phyloP scores from a whole-genome alignment of 2,888 invertebrate species.

The Agonopterix heracliana region DNA sequence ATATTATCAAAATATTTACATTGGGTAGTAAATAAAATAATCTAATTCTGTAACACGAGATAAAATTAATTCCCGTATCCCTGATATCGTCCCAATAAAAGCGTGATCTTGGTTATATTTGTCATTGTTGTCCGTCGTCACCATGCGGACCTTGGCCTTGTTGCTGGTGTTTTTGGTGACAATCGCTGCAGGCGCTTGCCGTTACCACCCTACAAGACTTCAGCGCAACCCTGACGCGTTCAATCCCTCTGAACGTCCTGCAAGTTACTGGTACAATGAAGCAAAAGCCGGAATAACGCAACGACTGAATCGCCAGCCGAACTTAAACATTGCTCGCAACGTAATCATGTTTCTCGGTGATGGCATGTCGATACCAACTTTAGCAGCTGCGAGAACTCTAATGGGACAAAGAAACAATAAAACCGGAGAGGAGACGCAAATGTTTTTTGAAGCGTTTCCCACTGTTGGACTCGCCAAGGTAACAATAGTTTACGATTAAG shows the following conservation, averaged over 20 bases:
- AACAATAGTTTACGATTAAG: not conserved
- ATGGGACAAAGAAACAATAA: constrained; percentile 74
- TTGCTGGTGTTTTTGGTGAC: not conserved
- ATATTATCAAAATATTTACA: no score
- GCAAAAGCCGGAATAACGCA: constrained; percentile 55
- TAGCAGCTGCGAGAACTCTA: constrained; percentile 79
- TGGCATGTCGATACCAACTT: constrained; percentile 83
- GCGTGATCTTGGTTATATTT: not conserved
- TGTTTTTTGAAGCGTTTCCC: constrained; percentile 79
- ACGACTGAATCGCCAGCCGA: constrained; percentile 41
- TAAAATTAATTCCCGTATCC: no score
- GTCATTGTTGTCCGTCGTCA: not conserved
- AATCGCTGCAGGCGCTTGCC: constrained; percentile 7
- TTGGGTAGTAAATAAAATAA: no score
- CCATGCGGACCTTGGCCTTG: not conserved
- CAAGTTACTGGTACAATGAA: constrained; percentile 61
- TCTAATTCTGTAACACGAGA: no score
- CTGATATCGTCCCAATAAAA: not conserved
- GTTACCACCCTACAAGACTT: constrained; percentile 9
- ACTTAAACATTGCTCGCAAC: constrained; percentile 51
- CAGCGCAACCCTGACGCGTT: not conserved
- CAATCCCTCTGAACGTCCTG: constrained; percentile 18
- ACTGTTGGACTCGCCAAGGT: constrained; percentile 80
- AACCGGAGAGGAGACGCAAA: constrained; percentile 76
- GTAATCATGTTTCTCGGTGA: constrained; percentile 84